phyloP scores from a whole-genome alignment of 2,888 invertebrate species.

The Machimus atricapillus region DNA sequence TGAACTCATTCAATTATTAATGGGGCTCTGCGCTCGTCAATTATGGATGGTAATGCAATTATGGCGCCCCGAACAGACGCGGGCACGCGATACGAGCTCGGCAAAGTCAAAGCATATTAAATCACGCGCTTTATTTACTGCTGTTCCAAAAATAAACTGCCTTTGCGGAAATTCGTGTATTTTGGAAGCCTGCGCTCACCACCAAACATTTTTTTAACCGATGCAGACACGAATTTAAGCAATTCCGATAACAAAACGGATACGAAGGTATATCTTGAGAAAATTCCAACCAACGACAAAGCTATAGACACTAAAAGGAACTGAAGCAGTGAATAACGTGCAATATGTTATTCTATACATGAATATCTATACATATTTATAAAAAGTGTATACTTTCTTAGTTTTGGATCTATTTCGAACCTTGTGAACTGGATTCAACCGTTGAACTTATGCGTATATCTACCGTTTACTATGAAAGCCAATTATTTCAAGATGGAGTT shows the following conservation, averaged over 20 bases:
- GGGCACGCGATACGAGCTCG: neutral
- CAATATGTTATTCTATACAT: no score
- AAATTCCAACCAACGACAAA: neutral
- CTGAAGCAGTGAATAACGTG: no score
- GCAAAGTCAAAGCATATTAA: neutral
- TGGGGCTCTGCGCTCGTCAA: neutral
- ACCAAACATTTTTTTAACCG: neutral
- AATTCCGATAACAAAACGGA: neutral
- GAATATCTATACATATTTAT: no score
- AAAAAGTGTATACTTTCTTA: no score
- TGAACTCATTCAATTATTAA: neutral
- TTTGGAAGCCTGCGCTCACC: neutral
- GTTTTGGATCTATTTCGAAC: no score
- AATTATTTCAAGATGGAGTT: no score
- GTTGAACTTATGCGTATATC: no score
- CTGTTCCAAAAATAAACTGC: neutral
- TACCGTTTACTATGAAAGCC: no score
- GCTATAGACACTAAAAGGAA: no score
- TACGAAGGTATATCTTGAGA: neutral
- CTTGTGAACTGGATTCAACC: no score
- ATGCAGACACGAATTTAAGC: neutral
- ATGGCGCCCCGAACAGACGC: neutral
- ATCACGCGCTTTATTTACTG: neutral
- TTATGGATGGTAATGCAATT: neutral
- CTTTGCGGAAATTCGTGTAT: neutral